phyloP scores from a whole-genome alignment of 1,140 invertebrate genomes.

The Tetragnatha versicolor region DNA sequence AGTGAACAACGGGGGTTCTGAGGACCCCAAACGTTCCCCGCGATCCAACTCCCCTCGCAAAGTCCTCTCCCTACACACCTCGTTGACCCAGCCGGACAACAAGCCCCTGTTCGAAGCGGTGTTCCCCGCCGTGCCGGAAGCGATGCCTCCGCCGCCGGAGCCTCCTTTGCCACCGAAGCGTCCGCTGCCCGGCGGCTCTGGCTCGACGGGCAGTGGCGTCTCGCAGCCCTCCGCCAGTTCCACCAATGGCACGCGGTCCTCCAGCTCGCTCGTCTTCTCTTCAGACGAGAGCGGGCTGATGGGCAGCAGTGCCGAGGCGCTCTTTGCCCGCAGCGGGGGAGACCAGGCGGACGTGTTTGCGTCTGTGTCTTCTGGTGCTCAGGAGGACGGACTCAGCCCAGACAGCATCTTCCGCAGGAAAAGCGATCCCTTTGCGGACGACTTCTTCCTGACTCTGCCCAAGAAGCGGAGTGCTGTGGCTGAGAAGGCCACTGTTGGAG shows the following conservation, averaged over 20 bases:
- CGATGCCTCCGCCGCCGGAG: background rate
- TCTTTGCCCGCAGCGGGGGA: conserved; percentile 2
- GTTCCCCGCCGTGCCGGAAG: background rate
- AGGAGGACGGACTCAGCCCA: conserved; percentile 5
- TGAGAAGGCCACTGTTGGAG: no score
- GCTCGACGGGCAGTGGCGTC: background rate
- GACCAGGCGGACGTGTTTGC: conserved; percentile 9
- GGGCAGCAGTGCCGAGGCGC: conserved; percentile 14
- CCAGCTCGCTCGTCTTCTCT: conserved; percentile 33
- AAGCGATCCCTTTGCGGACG: conserved; percentile 58
- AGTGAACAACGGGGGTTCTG: no score
- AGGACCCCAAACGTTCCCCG: no score
- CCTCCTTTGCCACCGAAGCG: background rate
- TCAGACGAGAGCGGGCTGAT: background rate
- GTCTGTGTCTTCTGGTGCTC: background rate
- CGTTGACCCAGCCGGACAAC: background rate
- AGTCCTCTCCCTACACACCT: background rate
- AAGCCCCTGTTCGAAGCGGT: no score
- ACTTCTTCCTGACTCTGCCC: conserved; percentile 54
- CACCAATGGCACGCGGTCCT: conserved; percentile 15
- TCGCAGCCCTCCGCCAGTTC: background rate
- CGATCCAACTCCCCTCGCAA: background rate
- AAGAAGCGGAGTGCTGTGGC: no score
- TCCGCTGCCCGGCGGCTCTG: background rate
- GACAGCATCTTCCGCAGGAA: conserved; percentile 55